phyloP scores from a whole-genome alignment of 1,140 invertebrate species.

The Lordiphosa mommai region DNA sequence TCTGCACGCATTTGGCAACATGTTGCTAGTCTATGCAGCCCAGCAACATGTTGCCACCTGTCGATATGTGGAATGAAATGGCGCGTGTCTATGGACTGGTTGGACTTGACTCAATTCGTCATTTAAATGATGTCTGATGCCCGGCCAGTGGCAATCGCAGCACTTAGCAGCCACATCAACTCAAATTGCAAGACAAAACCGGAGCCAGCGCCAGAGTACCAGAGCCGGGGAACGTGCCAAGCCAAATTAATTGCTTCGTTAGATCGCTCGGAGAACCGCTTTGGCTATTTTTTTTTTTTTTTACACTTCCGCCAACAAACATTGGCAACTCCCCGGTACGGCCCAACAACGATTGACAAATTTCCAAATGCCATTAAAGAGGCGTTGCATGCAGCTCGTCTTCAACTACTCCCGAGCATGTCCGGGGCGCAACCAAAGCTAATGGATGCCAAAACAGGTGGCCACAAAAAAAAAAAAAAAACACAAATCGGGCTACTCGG shows the following conservation, averaged over 20 bases:
- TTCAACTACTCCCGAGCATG: constrained; percentile 1
- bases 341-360: constrained; percentile 71
- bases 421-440: constrained; percentile 16
- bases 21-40: neutral
- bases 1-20: neutral
- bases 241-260: constrained; percentile 74
- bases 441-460: constrained; percentile 61
- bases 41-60: constrained; percentile 3
- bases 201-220: constrained; percentile 4
- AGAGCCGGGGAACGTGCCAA: constrained; percentile 56
- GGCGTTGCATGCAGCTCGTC: constrained; percentile 56
- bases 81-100: constrained; percentile 48
- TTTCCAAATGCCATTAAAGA: constrained; percentile 74
- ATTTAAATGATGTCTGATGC: constrained; percentile 56
- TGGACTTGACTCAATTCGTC: constrained; percentile 67
- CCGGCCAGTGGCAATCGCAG: constrained; percentile 46
- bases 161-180: constrained; percentile 71
- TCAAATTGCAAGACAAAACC: constrained; percentile 50
- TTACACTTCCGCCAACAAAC: constrained; percentile 56
- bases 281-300: constrained; percentile 44
- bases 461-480: constrained; percentile 6
- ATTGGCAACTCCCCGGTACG: constrained; percentile 15
- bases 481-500: constrained; percentile 31
- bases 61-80: constrained; percentile 10
- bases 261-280: constrained; percentile 56